Percentiles rank a stretch among this genome's conserved stretches.
These are phyloP conservation scores for Nezara viridula DNA, from an alignment of 2,888 invertebrate species.

Conservation along the genomic window DNA sequence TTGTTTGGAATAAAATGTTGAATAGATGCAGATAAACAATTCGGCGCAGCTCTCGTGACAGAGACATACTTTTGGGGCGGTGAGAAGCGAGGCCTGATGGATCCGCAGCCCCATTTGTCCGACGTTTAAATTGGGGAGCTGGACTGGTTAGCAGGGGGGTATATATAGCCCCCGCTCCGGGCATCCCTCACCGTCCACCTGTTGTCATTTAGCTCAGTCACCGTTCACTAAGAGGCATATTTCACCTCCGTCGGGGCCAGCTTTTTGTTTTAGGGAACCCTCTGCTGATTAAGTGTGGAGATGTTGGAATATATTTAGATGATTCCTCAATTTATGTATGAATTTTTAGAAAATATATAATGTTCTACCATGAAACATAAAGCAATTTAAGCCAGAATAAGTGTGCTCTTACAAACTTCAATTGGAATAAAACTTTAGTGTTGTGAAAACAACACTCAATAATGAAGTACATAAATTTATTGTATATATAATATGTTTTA, in stretches of 20 bases:
- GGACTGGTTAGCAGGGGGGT: slow-evolving; percentile 29
- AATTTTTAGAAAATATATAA: too few relatives aligned
- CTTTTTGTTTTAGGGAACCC: slow-evolving; percentile 11
- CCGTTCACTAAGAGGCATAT: background rate
- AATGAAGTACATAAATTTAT: too few relatives aligned
- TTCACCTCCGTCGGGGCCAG: background rate
- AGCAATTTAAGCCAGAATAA: too few relatives aligned
- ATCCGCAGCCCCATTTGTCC: slow-evolving; percentile 11
- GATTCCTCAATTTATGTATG: background rate
- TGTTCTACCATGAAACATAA: too few relatives aligned
- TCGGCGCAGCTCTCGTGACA: background rate
- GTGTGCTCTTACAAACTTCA: too few relatives aligned
- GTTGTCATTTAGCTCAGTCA: slow-evolving; percentile 37
- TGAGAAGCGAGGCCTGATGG: background rate
- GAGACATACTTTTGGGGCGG: background rate
- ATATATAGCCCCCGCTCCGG: background rate
- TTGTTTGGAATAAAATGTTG: too few relatives aligned
- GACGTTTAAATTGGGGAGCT: slow-evolving; percentile 43
- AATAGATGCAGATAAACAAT: background rate
- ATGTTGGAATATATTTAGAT: background rate
- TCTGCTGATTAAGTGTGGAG: background rate
- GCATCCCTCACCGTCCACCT: slow-evolving; percentile 30
- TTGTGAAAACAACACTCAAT: too few relatives aligned
- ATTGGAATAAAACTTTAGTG: too few relatives aligned
- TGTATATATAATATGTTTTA: too few relatives aligned